These are phyloP conservation scores for Saccopteryx bilineata DNA, from an alignment of 2,113 vertebrate species.

Conservation along the genomic window DNA sequence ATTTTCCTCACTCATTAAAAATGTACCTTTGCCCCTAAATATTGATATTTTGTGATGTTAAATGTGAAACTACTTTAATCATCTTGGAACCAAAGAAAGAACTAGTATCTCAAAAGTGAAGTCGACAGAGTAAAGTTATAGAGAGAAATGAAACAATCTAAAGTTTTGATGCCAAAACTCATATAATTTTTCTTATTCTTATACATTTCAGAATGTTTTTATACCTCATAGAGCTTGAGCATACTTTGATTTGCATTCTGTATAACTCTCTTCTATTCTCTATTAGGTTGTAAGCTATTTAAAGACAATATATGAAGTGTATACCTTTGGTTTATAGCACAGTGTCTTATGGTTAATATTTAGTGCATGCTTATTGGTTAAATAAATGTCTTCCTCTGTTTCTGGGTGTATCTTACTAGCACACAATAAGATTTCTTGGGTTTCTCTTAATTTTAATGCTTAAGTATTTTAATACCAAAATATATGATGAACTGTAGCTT, in stretches of 20 bases:
- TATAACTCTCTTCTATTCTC: neutral
- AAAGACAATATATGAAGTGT: neutral
- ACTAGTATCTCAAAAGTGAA: neutral
- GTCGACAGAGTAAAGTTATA: neutral
- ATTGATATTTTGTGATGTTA: neutral
- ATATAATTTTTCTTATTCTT: neutral
- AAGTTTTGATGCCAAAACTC: neutral
- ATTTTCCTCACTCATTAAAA: neutral
- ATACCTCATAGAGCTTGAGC: neutral
- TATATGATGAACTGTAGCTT: neutral
- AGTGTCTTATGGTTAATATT: neutral
- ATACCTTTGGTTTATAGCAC: neutral
- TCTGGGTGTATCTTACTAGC: neutral
- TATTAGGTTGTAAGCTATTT: neutral
- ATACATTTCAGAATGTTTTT: neutral
- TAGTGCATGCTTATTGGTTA: neutral
- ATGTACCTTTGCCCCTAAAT: neutral
- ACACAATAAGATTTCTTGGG: neutral
- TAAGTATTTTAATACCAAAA: neutral
- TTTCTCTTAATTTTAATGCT: constrained; percentile 11
- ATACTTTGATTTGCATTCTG: neutral
- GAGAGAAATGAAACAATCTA: neutral
- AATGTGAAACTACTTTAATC: neutral
- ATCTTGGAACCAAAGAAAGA: neutral
- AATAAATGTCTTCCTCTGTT: neutral